A percentile compares a stretch with the other conserved stretches of the same genome.
Conservation (phyloP, 2,888 invertebrate genomes). For the Sarcophaga subvicina region DNA sequence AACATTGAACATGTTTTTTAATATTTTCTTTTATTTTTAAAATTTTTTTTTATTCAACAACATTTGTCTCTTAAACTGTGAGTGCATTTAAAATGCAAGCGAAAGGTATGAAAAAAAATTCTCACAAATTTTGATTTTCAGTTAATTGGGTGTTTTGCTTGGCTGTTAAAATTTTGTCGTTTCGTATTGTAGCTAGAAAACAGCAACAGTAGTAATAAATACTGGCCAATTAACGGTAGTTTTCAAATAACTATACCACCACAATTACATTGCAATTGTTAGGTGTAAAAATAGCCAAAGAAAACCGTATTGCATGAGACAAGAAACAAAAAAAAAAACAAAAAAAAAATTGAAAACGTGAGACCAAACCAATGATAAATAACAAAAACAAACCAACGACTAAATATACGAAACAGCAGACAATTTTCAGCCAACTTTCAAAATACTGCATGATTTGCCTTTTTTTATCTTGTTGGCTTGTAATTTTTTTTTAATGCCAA, state of each 20-base stretch:
- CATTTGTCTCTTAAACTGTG: conserved; percentile 45
- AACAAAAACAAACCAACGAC: conserved; percentile 10
- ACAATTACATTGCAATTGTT: conserved; percentile 6
- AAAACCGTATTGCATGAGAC: conserved; percentile 19
- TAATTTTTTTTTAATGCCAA: background rate
- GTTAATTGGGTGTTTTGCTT: conserved; percentile 44
- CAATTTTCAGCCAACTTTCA: conserved; percentile 60
- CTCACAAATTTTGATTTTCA: conserved; percentile 50
- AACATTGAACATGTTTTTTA: conserved; percentile 45
- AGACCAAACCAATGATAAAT: conserved; percentile 7
- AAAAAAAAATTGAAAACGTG: conserved; percentile 34
- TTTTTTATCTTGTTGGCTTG: background rate
- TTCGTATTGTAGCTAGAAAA: background rate
- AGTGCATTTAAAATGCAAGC: conserved; percentile 40
- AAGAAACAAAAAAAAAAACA: conserved; percentile 8
- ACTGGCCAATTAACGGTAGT: conserved; percentile 68
- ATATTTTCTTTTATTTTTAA: background rate
- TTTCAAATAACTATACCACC: conserved; percentile 26
- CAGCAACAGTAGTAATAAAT: conserved; percentile 30
- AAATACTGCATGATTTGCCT: conserved; percentile 63
- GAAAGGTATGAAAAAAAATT: conserved; percentile 38
- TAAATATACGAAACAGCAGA: background rate
- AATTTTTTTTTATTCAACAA: conserved; percentile 29
- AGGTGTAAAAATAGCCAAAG: conserved; percentile 13
- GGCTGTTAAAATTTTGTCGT: no score